Evolutionary conservation across 92 coral and sea anemone species (phyloP), one percentile per base, ranked within the genome.

Genomic region (Parazoanthus darwini): DNA sequence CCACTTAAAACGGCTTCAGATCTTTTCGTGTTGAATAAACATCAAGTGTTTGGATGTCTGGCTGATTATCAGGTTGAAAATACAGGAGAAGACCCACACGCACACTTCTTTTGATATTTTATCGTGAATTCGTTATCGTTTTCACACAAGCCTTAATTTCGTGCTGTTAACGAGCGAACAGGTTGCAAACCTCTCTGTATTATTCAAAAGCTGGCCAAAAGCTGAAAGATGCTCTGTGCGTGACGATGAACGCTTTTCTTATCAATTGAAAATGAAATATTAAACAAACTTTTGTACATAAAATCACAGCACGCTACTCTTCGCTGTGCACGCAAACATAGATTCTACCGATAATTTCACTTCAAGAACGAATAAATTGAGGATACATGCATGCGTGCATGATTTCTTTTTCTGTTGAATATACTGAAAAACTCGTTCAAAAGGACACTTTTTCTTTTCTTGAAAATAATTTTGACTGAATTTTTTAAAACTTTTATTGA

Each of bases 281-380:
- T 76, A 76, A 76, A 76, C 80, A 76, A 76, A 76, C 43, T 76
- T 76, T n/a, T 39, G 11, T 11, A 76, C 7, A 76, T 4, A 42
- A 76, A 76, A 76, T 42, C 11, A 20, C 25, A 39, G 16, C 80
- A 20, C 33, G 26, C 25, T 39, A 44, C 26, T 39, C 33, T 5
- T 20, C 51, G 2, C 23, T 6, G 33, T 20, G n/a, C 50, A 76
- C 11, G 26, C 70, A 63, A 58, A 58, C 66, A 13, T 3, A 58
- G 18, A 11, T 58, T 58, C 1, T 13, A 58, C 15, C 66, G 66
- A 13, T 58, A 1, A 22, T 13, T 13, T 1, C 1, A 11, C 0
- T 14, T 58, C 10, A 58, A 58, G 66, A 22, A 58, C 15, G 15
- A 0, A 58, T 46, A 29, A 29, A 29, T 29, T 29, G 33, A 29